Evolutionary conservation across 2,797 vertebrate genomes (phyloP).

Genomic region (Enteromius afrohamiltoni): DNA sequence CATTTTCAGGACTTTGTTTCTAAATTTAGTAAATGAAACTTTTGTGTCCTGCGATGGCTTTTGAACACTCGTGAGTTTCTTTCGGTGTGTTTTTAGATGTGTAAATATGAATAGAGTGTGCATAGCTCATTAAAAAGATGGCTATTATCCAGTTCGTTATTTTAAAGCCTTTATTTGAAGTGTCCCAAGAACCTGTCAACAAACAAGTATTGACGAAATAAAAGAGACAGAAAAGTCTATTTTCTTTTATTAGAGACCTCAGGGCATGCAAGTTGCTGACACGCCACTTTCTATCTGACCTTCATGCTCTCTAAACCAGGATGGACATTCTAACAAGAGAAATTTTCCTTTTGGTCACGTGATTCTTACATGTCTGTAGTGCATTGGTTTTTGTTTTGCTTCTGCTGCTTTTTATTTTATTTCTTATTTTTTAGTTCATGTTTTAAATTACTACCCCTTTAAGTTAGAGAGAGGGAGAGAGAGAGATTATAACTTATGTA

Average conservation of each 20-base stretch:
- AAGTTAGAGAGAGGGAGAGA: neutral
- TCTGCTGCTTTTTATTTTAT: neutral
- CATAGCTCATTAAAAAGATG: neutral
- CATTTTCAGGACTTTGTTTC: neutral
- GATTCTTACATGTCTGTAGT: neutral
- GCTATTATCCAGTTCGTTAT: neutral
- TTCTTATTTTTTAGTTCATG: neutral
- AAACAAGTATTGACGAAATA: conserved; percentile 41
- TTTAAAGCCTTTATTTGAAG: conserved; percentile 27
- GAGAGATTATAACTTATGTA: neutral
- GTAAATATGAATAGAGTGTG: neutral
- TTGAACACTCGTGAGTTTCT: neutral
- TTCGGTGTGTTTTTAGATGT: neutral
- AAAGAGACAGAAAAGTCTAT: conserved; percentile 46
- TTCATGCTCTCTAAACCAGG: conserved; percentile 33
- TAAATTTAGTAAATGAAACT: conserved; percentile 23
- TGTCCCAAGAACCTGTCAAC: conserved; percentile 1
- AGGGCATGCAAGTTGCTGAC: conserved; percentile 40
- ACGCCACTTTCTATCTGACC: conserved; percentile 46
- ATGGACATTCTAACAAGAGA: conserved; percentile 6
- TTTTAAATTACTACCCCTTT: neutral
- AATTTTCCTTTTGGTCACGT: conserved; percentile 7
- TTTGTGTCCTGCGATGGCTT: neutral
- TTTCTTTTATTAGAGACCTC: conserved; percentile 51
- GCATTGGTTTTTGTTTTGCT: neutral